Base-by-base conservation (phyloP, 2,888 invertebrate species). In the Palloptera scutellata region DNA sequence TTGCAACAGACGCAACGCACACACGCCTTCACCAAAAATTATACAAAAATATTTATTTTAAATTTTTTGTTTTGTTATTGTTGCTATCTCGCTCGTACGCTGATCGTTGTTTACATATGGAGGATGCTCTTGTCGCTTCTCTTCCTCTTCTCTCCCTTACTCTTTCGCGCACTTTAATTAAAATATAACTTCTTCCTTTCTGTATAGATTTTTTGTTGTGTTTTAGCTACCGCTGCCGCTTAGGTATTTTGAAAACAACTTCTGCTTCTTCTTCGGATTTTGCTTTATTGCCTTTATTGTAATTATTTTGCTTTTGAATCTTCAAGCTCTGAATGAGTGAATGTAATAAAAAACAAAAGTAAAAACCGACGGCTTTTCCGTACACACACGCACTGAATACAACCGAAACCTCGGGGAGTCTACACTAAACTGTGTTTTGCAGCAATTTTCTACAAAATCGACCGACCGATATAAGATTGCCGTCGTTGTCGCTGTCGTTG, bases 351-450 rank as follows among this genome's bases (percentile, higher is more conserved):
- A 52, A 12, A n/a, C 40, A 59, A 65, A 13, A 11, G 45, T 57
- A 70, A 69, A 69, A 71, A 73, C 74, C 75, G 75, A 73, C 75
- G 75, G 74, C 71, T 64, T 70, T 72, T 66, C 20, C 61, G 58
- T 59, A 70, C 53, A 68, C 72, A 74, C 73, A 73, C 74, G 73
- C 73, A 75, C 74, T 66, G 63, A 55, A 72, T 68, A 74, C 78
- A 73, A 79, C 79, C 79, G 78, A 77, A 77, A 77, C 77, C 77
- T 78, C 74, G 74, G 77, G 76, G 74, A 78, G 79, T 78, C 78
- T 77, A 78, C 77, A 76, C 77, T 77, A 76, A 78, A 79, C 79
- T 79, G 77, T 75, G 75, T 75, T 77, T 77, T 78, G 77, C 76
- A 77, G 76, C 73, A 72, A 70, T 69, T 72, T 72, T 72, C 75